phyloP scores from a whole-genome alignment of 2,113 vertebrate species.

The Nibea albiflora region DNA sequence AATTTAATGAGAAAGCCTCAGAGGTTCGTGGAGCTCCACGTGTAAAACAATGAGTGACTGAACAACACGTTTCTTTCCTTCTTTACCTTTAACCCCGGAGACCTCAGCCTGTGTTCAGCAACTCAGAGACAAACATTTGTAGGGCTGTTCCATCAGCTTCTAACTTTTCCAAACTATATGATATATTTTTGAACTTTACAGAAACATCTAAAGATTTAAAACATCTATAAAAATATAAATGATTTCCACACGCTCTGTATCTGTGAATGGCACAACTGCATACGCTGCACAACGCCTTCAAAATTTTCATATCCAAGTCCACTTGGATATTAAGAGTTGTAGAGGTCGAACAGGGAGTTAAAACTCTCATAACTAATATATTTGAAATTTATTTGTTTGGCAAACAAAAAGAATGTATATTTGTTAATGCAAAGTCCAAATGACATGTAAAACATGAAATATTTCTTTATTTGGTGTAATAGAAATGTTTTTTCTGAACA shows the following conservation, averaged over 20 bases:
- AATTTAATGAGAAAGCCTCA: not conserved
- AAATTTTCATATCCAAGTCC: not conserved
- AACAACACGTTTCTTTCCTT: not conserved
- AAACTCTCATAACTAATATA: too few species aligned
- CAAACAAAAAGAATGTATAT: not conserved
- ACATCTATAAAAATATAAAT: not conserved
- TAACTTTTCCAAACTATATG: not conserved
- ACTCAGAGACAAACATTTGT: not conserved
- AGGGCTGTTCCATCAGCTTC: conserved; percentile 3
- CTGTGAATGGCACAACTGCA: not conserved
- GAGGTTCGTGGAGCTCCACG: conserved; percentile 17
- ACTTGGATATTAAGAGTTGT: not conserved
- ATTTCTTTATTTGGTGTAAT: not conserved
- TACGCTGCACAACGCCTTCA: not conserved
- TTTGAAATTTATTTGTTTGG: not conserved
- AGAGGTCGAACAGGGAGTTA: not conserved
- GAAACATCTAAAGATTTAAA: not conserved
- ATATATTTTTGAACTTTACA: not conserved
- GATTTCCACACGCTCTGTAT: not conserved
- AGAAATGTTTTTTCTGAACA: too few species aligned
- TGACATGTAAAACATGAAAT: not conserved
- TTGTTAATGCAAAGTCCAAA: not conserved
- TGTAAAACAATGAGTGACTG: conserved; percentile 26
- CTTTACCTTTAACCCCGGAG: conserved; percentile 2
- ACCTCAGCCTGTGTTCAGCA: not conserved